A percentile compares a stretch with the other conserved stretches of the same genome.
These are phyloP conservation scores for Larimichthys polyactis DNA, from an alignment of 2,113 vertebrate species.

Conservation along the genomic window DNA sequence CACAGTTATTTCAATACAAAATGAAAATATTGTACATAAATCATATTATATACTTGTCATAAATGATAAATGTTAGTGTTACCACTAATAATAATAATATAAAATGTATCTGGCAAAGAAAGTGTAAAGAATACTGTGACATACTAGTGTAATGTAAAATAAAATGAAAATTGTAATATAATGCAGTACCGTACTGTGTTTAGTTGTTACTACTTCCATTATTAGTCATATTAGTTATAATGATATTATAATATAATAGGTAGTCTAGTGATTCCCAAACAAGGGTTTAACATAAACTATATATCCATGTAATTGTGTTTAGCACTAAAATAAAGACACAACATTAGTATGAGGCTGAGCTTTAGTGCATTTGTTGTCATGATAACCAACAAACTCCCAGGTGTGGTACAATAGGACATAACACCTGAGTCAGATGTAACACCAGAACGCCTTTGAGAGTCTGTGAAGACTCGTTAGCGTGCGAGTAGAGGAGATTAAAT, in stretches of 20 bases:
- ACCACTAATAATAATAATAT: no score
- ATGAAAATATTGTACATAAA: background rate
- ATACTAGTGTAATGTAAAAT: no score
- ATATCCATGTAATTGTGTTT: background rate
- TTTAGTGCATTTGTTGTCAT: background rate
- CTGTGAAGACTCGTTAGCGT: background rate
- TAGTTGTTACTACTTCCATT: no score
- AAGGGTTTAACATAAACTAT: no score
- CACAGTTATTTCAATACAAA: background rate
- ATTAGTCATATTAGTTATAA: no score
- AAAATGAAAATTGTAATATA: no score
- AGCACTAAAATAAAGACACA: background rate
- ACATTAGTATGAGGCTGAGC: background rate
- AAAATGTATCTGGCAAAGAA: no score
- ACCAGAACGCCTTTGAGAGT: background rate
- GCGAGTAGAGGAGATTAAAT: background rate
- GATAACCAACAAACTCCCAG: background rate
- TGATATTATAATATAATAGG: no score
- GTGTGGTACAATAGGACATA: background rate
- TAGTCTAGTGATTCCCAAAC: no score
- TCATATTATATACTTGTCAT: background rate
- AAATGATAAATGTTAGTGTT: no score
- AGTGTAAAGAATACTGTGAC: no score
- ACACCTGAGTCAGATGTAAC: slow-evolving; percentile 13
- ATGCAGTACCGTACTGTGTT: no score